Percentiles rank a stretch among this genome's conserved stretches.
phyloP scores from a whole-genome alignment of 2,888 invertebrate species.

The Heliconius charithonia region DNA sequence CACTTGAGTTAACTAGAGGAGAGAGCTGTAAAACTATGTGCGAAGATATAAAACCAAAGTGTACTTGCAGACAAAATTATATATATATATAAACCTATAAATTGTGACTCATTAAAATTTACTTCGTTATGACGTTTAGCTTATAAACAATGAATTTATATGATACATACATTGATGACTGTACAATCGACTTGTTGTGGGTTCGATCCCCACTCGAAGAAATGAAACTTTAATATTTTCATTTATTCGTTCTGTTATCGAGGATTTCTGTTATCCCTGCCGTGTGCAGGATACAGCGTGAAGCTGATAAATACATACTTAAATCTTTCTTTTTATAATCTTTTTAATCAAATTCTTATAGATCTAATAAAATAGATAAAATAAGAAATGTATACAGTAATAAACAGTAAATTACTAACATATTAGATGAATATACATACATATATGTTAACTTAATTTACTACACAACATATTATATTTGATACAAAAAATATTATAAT shows the following conservation, averaged over 20 bases:
- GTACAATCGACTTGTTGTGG: no score
- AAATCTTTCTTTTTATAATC: no score
- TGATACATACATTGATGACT: neutral
- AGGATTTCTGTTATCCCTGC: no score
- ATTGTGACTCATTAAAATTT: neutral
- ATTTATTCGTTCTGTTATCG: no score
- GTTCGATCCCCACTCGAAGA: no score
- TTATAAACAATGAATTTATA: neutral
- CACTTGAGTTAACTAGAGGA: conserved; percentile 2
- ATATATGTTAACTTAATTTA: no score
- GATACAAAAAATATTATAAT: neutral
- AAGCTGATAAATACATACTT: no score
- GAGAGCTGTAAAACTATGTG: conserved; percentile 13
- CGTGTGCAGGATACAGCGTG: no score
- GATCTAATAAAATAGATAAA: neutral
- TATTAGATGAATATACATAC: no score
- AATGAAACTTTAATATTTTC: no score
- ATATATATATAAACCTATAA: neutral
- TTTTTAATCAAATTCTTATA: no score
- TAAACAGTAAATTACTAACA: neutral
- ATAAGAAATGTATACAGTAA: neutral
- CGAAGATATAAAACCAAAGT: conserved; percentile 3
- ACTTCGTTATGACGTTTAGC: neutral
- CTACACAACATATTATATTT: no score
- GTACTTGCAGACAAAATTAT: neutral